Percentiles rank a stretch among this genome's conserved stretches.
Conservation (phyloP, 2,797 vertebrate genomes). For the Acanthornis magna region DNA sequence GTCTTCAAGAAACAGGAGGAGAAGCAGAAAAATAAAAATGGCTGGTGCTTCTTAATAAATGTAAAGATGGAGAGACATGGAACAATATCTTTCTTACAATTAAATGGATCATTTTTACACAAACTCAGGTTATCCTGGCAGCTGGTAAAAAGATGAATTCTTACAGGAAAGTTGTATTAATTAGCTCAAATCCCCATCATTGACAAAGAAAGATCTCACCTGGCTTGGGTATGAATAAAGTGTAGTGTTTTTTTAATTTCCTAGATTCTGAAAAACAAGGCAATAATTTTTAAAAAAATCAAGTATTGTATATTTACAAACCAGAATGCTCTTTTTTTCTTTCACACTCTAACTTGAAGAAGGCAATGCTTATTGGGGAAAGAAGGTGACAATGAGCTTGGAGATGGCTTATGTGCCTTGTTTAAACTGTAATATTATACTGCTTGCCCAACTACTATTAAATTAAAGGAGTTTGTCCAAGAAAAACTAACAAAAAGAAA, state of each 20-base stretch:
- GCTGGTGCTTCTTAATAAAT: not conserved
- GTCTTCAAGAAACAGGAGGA: not conserved
- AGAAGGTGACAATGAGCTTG: not conserved
- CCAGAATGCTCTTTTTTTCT: not conserved
- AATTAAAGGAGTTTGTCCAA: not conserved
- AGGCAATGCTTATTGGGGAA: not conserved
- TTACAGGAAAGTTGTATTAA: not conserved
- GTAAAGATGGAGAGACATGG: not conserved
- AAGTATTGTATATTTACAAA: not conserved
- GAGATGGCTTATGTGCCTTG: not conserved
- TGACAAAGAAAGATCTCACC: not conserved
- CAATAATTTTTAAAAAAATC: not conserved
- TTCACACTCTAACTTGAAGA: not conserved
- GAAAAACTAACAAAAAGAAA: not conserved
- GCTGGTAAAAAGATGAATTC: not conserved
- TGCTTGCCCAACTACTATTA: not conserved
- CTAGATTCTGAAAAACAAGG: not conserved
- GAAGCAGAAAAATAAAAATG: not conserved
- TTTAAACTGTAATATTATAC: not conserved
- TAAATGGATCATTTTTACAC: not conserved
- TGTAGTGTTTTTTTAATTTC: not conserved
- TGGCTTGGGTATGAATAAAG: not conserved
- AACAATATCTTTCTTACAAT: not conserved
- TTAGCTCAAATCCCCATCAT: not conserved
- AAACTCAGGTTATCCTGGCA: not conserved